Base-by-base conservation (phyloP, 1,140 invertebrate species). In the Acromyrmex echinatior region DNA sequence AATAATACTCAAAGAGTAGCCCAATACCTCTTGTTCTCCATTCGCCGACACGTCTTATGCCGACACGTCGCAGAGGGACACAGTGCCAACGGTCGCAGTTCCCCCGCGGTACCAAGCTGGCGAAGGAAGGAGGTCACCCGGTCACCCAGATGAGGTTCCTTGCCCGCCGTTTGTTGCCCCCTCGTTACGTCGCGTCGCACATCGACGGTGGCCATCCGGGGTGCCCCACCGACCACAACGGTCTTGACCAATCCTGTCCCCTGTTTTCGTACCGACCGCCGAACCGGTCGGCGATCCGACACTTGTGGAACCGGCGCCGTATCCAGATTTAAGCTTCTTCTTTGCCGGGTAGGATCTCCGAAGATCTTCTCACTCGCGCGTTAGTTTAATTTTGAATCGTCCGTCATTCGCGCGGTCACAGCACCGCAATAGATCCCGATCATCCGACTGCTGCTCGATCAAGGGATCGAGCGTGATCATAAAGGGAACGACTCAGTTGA, bases 81-180 rank as follows among this genome's bases (percentile, higher is more conserved):
- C 53, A 66, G 49, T 35, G 49, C 79, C 21, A 28, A 10, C 6
- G 28, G 18, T 65, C 49, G 31, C 65, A 86, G 88, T 81, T 76
- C 62, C 80, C 80, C 84, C 25, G 18, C 84, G 68, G 73, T 89
- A 85, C 79, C 86, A 87, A 86, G 87, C 87, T 88, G 86, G 45
- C 68, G 60, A 93, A 92, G 88, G 92, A 94, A 94, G 90, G 92
- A 91, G 94, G 94, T 95, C 92, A 95, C 94, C 94, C 92, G 94
- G 94, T 95, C 90, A 95, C 94, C 94, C 93, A 95, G 92, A 94
- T 95, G 93, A 92, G 92, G 94, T 95, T 95, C 94, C 88, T 95
- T 95, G 93, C 91, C 91, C 92, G 90, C 88, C 81, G 91, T 91
- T 92, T 78, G 79, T 87, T 70, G 86, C 74, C 76, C 79, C 90